phyloP scores from a whole-genome alignment of 2,888 invertebrate species.

The Eurytoma adleriae region DNA sequence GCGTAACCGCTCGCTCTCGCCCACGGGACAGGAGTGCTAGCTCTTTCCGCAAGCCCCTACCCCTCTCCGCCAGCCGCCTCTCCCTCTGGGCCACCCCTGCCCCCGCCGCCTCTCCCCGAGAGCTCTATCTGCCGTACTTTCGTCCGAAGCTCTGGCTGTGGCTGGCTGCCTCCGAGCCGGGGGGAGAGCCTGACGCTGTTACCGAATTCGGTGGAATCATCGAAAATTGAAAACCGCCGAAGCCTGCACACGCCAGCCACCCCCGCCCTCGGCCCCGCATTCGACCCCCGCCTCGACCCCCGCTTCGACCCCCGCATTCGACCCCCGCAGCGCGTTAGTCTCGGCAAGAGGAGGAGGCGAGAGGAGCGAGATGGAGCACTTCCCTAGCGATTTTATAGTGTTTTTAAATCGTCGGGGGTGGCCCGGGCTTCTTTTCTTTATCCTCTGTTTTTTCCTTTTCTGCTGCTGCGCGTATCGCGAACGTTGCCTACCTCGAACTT shows the following conservation, averaged over 20 bases:
- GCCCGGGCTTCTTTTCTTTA: not conserved
- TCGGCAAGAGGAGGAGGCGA: not conserved
- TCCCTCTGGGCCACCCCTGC: slow-evolving; percentile 37
- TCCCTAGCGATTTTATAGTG: slow-evolving; percentile 37
- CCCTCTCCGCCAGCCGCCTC: slow-evolving; percentile 18
- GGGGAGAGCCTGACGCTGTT: slow-evolving; percentile 64
- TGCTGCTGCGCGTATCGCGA: not conserved
- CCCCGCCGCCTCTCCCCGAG: slow-evolving; percentile 34
- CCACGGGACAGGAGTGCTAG: slow-evolving; percentile 56
- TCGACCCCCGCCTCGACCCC: not conserved
- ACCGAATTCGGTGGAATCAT: slow-evolving; percentile 75
- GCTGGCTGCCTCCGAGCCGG: not conserved
- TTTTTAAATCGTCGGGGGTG: slow-evolving; percentile 31
- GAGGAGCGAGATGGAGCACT: slow-evolving; percentile 24
- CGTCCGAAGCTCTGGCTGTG: slow-evolving; percentile 28
- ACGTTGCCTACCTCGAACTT: too few relatives aligned
- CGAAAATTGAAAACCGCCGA: slow-evolving; percentile 73
- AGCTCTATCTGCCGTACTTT: slow-evolving; percentile 59
- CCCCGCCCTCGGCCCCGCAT: not conserved
- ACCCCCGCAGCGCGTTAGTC: not conserved
- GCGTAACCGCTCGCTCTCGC: slow-evolving; percentile 48
- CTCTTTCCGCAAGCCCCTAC: slow-evolving; percentile 20
- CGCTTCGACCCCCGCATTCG: not conserved
- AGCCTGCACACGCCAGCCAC: slow-evolving; percentile 40
- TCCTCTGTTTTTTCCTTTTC: not conserved